Evolutionary conservation across 2,797 vertebrate genomes (phyloP).

Genomic region (Myotis myotis): DNA sequence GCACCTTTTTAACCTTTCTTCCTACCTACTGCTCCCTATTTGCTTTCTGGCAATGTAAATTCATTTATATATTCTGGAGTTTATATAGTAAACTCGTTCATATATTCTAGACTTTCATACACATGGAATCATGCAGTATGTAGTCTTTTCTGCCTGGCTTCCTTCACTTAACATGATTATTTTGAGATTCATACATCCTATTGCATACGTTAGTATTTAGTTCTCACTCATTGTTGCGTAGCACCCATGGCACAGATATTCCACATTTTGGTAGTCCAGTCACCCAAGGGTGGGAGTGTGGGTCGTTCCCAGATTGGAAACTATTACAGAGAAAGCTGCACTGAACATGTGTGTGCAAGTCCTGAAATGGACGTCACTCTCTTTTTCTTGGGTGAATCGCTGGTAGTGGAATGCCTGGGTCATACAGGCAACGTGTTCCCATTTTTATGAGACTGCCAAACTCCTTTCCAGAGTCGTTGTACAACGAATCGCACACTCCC

Average conservation of each 20-base stretch:
- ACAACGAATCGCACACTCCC: not conserved
- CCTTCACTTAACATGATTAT: not conserved
- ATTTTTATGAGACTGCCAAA: not conserved
- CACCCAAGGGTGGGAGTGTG: rapidly evolving
- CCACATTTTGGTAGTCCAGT: rapidly evolving
- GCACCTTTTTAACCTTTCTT: not conserved
- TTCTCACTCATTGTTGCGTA: not conserved
- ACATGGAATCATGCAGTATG: not conserved
- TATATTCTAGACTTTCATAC: not conserved
- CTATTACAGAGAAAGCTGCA: not conserved
- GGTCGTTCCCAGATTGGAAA: not conserved
- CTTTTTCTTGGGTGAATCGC: not conserved
- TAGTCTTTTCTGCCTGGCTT: not conserved
- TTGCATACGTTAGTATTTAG: not conserved
- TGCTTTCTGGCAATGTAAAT: not conserved
- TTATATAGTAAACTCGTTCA: not conserved
- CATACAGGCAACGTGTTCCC: not conserved
- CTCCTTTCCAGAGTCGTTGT: not conserved
- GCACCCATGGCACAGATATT: no score
- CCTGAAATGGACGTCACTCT: not conserved
- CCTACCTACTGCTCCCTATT: not conserved
- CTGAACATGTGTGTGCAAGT: not conserved
- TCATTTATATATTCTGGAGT: not conserved
- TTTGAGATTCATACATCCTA: not conserved
- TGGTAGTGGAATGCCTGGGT: not conserved